Evolutionary conservation across 37 sponge, comb jelly and placozoan species (phyloP), one percentile per base, ranked within the genome.

Genomic region (Haliclona indistincta): DNA sequence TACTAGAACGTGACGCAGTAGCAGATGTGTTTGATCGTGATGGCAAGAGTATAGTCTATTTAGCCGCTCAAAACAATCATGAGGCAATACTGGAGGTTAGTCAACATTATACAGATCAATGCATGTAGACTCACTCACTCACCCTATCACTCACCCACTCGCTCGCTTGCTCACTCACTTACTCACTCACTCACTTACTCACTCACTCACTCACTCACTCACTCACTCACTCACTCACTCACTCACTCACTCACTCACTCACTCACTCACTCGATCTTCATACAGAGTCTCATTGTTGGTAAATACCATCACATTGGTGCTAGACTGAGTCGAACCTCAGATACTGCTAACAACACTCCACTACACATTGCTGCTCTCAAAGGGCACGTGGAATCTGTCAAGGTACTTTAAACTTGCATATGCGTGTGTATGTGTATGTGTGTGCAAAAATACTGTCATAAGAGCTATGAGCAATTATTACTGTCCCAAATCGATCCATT

Each of bases 361-460:
- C 79, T 94, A 28, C 94, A 94, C 78, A 67, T 94, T 58, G 94
- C 94, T 1, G 76, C 84, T 22, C 43, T 63, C 73, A 79, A 64
- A 40, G 98, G 98, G 2, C 70, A 92, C 47, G 37, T 86, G 2
- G 80, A 68, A 3, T 54, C 80, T 66, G 63, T 81, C 35, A 80
- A 78, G 71, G 80, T 84, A 25, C 71, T 68, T 76, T 71, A 71
- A 22, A 10, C 11, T 25, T 68, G 34, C n/a, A 63, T 60, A n/a
- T n/a, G n/a, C n/a, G n/a, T n/a, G n/a, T n/a, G n/a, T n/a, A n/a
- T n/a, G n/a, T n/a, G n/a, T n/a, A n/a, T n/a, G n/a, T n/a, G n/a
- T n/a, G n/a, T n/a, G n/a, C n/a, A n/a, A n/a, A n/a, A n/a, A n/a
- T n/a, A n/a, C n/a, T n/a, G n/a, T n/a, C n/a, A n/a, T n/a, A n/a